phyloP scores from a whole-genome alignment of 2,113 vertebrate species.

The Lycocorax pyrrhopterus region DNA sequence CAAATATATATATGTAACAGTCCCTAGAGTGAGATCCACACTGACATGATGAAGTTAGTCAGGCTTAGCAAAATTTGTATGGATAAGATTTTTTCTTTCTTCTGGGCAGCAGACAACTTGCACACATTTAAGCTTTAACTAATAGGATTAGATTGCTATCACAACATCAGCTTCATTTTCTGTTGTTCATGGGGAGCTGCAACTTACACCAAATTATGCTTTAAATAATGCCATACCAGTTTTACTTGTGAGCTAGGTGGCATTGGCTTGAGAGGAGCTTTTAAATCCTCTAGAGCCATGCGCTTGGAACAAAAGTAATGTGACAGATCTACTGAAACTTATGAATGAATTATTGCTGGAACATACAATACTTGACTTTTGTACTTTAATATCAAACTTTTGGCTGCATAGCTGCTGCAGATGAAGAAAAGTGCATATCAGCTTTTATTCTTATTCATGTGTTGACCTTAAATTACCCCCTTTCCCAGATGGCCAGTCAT shows the following conservation, averaged over 20 bases:
- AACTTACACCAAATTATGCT: neutral
- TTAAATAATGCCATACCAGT: neutral
- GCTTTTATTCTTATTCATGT: slow-evolving; percentile 13
- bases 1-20: neutral
- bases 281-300: neutral
- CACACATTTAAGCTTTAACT: neutral
- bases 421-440: neutral
- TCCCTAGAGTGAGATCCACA: neutral
- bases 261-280: neutral
- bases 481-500: slow-evolving; percentile 35
- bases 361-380: slow-evolving; percentile 32
- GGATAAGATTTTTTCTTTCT: neutral
- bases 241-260: neutral
- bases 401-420: slow-evolving; percentile 21
- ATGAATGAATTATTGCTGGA: slow-evolving; percentile 47
- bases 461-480: slow-evolving; percentile 20
- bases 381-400: slow-evolving; percentile 41
- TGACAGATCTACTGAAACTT: slow-evolving; percentile 34
- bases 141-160: neutral
- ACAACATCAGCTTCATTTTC: neutral
- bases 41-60: neutral
- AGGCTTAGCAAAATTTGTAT: neutral
- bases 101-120: neutral
- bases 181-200: neutral
- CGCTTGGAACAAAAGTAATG: slow-evolving; percentile 42